Evolutionary conservation across 2,888 invertebrate species (phyloP).

Genomic region (Tuberolachnus salignus): DNA sequence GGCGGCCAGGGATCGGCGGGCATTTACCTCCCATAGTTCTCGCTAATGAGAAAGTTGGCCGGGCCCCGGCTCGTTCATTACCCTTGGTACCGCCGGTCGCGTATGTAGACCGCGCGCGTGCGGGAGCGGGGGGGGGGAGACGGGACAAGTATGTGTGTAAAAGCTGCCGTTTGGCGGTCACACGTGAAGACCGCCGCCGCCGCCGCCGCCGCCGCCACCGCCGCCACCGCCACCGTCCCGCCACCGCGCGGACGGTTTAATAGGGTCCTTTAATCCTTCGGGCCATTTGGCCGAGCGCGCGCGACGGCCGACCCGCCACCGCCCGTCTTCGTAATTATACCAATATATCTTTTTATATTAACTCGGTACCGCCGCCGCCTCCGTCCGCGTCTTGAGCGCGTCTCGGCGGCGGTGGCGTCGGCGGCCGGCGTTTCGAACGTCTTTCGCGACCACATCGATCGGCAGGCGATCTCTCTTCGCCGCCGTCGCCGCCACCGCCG

Average conservation of each 20-base stretch:
- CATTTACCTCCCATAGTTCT: slow-evolving; percentile 42
- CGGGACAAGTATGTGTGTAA: slow-evolving; percentile 27
- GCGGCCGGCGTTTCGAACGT: not conserved
- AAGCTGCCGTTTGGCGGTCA: slow-evolving; percentile 55
- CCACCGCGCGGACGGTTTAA: slow-evolving; percentile 47
- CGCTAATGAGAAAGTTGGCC: slow-evolving; percentile 56
- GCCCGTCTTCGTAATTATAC: slow-evolving; percentile 44
- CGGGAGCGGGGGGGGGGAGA: not conserved
- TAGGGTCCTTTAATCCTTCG: slow-evolving; percentile 56
- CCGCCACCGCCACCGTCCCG: not conserved
- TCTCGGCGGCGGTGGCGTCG: slow-evolving; percentile 10
- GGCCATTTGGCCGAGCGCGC: slow-evolving; percentile 49
- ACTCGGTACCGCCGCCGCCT: slow-evolving; percentile 34
- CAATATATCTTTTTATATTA: slow-evolving; percentile 57
- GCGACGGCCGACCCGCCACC: slow-evolving; percentile 5
- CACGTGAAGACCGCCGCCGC: slow-evolving; percentile 47
- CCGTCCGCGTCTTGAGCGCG: slow-evolving; percentile 1
- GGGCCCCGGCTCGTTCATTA: slow-evolving; percentile 55
- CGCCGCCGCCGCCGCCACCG: slow-evolving; percentile 2
- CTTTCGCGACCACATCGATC: slow-evolving; percentile 20
- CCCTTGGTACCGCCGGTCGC: slow-evolving; percentile 18
- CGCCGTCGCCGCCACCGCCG: no score
- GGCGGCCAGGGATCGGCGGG: not conserved
- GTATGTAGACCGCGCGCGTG: not conserved
- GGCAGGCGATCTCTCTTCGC: not conserved